These are phyloP conservation scores for Aphaenogaster rudis DNA, from an alignment of 1,140 invertebrate genomes.

Conservation along the genomic window DNA sequence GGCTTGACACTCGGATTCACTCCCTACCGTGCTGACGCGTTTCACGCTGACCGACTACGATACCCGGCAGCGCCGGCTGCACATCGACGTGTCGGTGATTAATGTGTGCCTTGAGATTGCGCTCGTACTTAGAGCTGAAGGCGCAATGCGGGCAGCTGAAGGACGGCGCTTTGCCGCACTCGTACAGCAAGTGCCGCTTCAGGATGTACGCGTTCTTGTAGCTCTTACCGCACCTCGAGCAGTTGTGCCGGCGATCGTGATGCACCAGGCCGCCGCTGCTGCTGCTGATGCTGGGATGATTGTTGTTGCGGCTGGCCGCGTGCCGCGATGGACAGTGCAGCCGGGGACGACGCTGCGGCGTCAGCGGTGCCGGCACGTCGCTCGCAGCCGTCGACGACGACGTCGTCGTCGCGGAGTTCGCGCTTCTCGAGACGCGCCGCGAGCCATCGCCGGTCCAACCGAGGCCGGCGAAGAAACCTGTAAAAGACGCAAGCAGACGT, in stretches of 20 bases:
- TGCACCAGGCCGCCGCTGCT: slow-evolving; percentile 59
- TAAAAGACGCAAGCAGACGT: slow-evolving; percentile 73
- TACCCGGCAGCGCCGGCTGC: slow-evolving; percentile 65
- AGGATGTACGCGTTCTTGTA: slow-evolving; percentile 87
- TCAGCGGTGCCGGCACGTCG: slow-evolving; percentile 81
- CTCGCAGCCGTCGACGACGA: slow-evolving; percentile 71
- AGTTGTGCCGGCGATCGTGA: slow-evolving; percentile 84
- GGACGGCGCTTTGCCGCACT: slow-evolving; percentile 87
- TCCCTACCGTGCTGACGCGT: slow-evolving; percentile 45
- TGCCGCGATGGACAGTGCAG: slow-evolving; percentile 82
- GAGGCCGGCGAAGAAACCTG: slow-evolving; percentile 84
- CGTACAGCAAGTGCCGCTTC: slow-evolving; percentile 87
- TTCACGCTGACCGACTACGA: slow-evolving; percentile 77
- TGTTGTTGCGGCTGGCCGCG: slow-evolving; percentile 79
- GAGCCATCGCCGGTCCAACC: slow-evolving; percentile 80
- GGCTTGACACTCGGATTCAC: slow-evolving; percentile 40
- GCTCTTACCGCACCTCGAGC: slow-evolving; percentile 85
- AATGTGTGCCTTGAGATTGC: slow-evolving; percentile 86
- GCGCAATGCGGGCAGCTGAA: slow-evolving; percentile 88
- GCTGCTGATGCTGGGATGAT: slow-evolving; percentile 75
- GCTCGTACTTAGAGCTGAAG: slow-evolving; percentile 86
- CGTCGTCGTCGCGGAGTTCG: slow-evolving; percentile 78
- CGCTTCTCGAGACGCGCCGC: slow-evolving; percentile 43
- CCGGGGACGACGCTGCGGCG: slow-evolving; percentile 83
- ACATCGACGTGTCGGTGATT: slow-evolving; percentile 84